phyloP scores from a whole-genome alignment of 2,888 invertebrate genomes.

The Lepidocyrtinus sp. region DNA sequence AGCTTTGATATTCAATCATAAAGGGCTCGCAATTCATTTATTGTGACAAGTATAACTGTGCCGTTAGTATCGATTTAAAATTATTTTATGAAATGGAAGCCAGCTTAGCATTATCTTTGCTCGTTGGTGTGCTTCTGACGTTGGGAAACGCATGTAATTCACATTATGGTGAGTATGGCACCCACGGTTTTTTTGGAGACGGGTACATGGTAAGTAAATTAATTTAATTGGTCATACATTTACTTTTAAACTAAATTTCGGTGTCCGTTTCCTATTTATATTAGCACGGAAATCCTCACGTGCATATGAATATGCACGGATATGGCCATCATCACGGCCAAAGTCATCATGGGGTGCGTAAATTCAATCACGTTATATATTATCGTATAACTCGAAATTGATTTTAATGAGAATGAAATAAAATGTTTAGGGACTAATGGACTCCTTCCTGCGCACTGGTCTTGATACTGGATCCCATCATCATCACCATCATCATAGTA shows the following conservation, averaged over 20 bases:
- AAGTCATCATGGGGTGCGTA: constrained; percentile 11
- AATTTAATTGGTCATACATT: neutral
- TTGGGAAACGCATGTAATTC: constrained; percentile 27
- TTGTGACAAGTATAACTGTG: too few species aligned
- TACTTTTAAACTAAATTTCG: neutral
- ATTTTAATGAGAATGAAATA: too few species aligned
- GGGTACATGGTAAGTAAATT: constrained; percentile 1
- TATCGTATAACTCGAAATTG: too few species aligned
- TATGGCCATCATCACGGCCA: constrained; percentile 8
- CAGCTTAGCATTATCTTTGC: too few species aligned
- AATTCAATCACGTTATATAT: too few species aligned
- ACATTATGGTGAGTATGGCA: constrained; percentile 17
- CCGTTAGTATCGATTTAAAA: neutral
- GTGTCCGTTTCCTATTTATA: neutral
- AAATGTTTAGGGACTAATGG: constrained; percentile 31
- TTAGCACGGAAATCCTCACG: constrained; percentile 1
- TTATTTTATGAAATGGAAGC: constrained; percentile 1
- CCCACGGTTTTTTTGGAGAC: constrained; percentile 35
- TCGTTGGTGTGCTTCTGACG: too few species aligned
- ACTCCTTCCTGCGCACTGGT: constrained; percentile 37
- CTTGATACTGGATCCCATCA: constrained; percentile 29
- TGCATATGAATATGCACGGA: neutral
- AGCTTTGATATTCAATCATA: too few species aligned
- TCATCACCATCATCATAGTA: constrained; percentile 33
- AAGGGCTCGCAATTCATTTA: too few species aligned